Conservation (phyloP, 2,888 invertebrate genomes). For the Ormyrus thymus region DNA sequence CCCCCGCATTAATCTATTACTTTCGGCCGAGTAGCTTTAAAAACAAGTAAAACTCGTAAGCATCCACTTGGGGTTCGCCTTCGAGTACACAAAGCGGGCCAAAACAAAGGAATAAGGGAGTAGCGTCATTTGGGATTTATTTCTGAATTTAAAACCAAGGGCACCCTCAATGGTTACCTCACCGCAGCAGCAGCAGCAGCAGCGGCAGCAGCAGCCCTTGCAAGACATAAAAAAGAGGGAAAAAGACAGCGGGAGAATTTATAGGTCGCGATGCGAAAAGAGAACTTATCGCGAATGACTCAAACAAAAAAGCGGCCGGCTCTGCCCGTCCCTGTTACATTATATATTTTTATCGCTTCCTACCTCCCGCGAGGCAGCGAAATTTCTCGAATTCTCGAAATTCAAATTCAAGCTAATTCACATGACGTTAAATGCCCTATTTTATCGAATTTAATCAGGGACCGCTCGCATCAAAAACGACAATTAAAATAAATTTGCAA, state of each 20-base stretch:
- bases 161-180: neutral
- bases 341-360: neutral
- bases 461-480: too few relatives aligned
- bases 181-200: slow-evolving; percentile 41
- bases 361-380: neutral
- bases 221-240: slow-evolving; percentile 6
- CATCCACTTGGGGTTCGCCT: too few relatives aligned
- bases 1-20: too few relatives aligned
- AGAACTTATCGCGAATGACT: slow-evolving; percentile 32
- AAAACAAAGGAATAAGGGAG: slow-evolving; percentile 37
- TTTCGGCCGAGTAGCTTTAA: too few relatives aligned
- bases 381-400: neutral
- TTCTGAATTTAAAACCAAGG: neutral
- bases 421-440: too few relatives aligned
- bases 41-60: too few relatives aligned
- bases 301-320: neutral
- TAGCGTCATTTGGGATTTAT: neutral
- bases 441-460: too few relatives aligned
- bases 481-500: too few relatives aligned
- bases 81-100: neutral
- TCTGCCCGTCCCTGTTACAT: neutral
- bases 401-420: neutral
- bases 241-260: slow-evolving; percentile 61
- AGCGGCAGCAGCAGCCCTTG: slow-evolving; percentile 47
- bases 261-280: slow-evolving; percentile 63